Conservation (phyloP, 2,888 invertebrate genomes). For the Tetranychus piercei region DNA sequence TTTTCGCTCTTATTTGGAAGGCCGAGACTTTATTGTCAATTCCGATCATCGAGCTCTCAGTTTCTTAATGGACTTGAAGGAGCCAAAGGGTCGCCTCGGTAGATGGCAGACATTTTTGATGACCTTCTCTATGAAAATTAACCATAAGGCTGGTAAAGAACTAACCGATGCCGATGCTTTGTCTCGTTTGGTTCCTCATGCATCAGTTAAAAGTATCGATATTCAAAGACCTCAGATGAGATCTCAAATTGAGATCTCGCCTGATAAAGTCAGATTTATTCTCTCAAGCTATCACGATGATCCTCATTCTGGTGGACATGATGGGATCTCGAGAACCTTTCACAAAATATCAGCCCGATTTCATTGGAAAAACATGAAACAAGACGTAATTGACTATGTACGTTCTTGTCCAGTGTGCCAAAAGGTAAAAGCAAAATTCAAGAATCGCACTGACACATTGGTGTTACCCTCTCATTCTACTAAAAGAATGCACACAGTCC, state of each 20-base stretch:
- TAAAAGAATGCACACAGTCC: neutral
- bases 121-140: neutral
- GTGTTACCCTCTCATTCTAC: neutral
- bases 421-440: neutral
- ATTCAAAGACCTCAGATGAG: no score
- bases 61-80: neutral
- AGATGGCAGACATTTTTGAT: neutral
- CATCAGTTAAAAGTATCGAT: neutral
- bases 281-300: neutral
- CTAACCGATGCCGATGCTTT: neutral
- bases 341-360: neutral
- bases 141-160: neutral
- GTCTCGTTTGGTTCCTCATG: neutral
- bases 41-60: slow-evolving; percentile 10
- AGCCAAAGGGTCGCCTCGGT: neutral
- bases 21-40: neutral
- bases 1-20: no score
- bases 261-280: neutral
- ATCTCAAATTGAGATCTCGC: no score
- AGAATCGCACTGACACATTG: no score
- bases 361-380: neutral
- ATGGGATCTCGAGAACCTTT: neutral
- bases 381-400: no score
- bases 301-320: neutral
- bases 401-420: no score